Conservation (phyloP, 2,797 vertebrate species). For the Huso huso region DNA sequence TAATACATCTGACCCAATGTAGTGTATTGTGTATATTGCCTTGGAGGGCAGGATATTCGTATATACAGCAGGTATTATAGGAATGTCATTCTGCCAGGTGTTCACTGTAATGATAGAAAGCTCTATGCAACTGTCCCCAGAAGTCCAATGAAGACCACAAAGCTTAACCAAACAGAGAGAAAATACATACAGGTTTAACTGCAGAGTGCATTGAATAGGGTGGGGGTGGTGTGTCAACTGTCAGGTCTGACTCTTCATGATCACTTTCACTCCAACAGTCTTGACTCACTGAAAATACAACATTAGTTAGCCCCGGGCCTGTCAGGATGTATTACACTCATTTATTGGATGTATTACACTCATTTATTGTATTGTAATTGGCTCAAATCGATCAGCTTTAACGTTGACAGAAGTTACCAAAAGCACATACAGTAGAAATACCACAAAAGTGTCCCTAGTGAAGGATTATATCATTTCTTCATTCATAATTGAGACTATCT, state of each 20-base stretch:
- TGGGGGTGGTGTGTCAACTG: constrained; percentile 62
- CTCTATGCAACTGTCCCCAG: constrained; percentile 8
- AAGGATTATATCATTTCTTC: too few species aligned
- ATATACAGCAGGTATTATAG: too few species aligned
- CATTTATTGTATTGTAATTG: constrained; percentile 9
- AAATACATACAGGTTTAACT: constrained; percentile 8
- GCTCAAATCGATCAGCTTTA: too few species aligned
- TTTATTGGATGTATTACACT: constrained; percentile 18
- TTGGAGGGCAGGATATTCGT: too few species aligned
- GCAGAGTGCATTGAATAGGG: constrained; percentile 56
- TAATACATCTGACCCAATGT: too few species aligned
- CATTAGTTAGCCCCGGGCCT: not conserved
- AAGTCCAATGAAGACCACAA: not conserved
- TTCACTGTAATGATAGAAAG: too few species aligned
- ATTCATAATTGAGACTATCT: too few species aligned
- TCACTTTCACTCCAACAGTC: constrained; percentile 97
- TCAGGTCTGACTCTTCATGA: constrained; percentile 77
- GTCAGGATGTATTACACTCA: constrained; percentile 22
- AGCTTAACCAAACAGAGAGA: not conserved
- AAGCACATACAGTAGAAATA: too few species aligned
- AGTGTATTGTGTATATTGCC: too few species aligned
- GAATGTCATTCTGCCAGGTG: too few species aligned
- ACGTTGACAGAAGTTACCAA: too few species aligned
- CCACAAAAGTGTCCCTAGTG: too few species aligned
- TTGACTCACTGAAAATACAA: constrained; percentile 31